Evolutionary conservation across 1,140 invertebrate species (phyloP), one percentile per base, ranked within the genome.

Genomic region (Drosophila busckii): DNA sequence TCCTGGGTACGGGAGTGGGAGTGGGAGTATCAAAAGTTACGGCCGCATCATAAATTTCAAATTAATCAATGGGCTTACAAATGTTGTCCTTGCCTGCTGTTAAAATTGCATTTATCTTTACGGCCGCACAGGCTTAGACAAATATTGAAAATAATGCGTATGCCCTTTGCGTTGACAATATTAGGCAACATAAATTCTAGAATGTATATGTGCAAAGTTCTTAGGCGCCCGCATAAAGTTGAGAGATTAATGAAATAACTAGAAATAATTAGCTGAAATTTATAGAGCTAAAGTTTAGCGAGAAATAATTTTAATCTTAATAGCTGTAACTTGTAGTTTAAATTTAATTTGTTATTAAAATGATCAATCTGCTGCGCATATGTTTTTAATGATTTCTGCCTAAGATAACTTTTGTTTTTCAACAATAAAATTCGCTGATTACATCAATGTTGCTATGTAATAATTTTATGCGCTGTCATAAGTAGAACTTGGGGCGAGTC

Each of bases 51-150:
- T 82, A 82, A 82, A 82, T 82, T 82, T 82, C 75, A 83, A 82
- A 82, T 82, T 82, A 82, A 82, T 82, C 75, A 82, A 82, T 82
- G 75, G 75, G 75, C 75, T 82, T 82, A 61, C 40, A 62, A 25
- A 52, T 48, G 34, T 52, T 58, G 73, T 71, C 29, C 52, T 37
- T 44, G 44, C 35, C 53, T n/a, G 35, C 53, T 37, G 52, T 55
- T 54, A 45, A 45, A 54, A 61, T 61, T 55, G 50, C 58, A 55
- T 48, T 55, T 55, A 42, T 46, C 59, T 56, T 49, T 23, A 44
- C 17, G n/a, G 15, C 12, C 23, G 7, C 4, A 2, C 25, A 12
- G 50, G 40, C 73, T 71, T 71, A 68, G 17, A 37, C 34, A 23
- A 50, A 59, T 70, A 76, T 76, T 78, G 71, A 63, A 71, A 76